These are phyloP conservation scores for Polymixis lichenea DNA, from an alignment of 2,888 invertebrate species.

Conservation along the genomic window DNA sequence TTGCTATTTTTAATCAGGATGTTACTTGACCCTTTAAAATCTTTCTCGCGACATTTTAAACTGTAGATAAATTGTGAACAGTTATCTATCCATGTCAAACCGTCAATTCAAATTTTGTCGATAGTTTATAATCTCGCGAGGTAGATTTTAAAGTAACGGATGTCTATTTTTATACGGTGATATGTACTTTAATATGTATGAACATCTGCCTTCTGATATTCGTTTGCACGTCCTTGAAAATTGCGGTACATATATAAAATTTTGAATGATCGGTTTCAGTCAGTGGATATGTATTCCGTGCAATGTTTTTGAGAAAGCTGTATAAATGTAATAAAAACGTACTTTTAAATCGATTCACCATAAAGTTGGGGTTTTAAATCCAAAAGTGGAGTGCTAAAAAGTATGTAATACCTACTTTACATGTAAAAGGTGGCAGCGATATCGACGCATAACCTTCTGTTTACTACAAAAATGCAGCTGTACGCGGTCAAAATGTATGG, in stretches of 20 bases:
- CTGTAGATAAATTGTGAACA: too few species aligned
- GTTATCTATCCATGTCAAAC: too few species aligned
- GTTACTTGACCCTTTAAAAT: not conserved
- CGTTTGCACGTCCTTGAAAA: not conserved
- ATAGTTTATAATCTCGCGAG: too few species aligned
- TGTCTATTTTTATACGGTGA: too few species aligned
- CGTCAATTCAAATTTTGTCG: too few species aligned
- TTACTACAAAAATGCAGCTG: too few species aligned
- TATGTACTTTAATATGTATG: not conserved
- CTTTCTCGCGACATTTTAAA: too few species aligned
- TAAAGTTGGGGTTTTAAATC: conserved; percentile 13
- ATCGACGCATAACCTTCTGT: too few species aligned
- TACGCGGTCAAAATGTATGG: too few species aligned
- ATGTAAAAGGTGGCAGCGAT: too few species aligned
- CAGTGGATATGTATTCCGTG: conserved; percentile 34
- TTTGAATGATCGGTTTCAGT: conserved; percentile 11
- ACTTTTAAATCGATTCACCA: conserved; percentile 31
- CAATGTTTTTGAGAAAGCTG: conserved; percentile 33
- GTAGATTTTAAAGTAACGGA: too few species aligned
- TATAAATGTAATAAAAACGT: conserved; percentile 48
- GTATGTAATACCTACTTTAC: not conserved
- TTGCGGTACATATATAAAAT: conserved; percentile 7
- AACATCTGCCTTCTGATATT: not conserved
- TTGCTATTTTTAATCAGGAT: not conserved
- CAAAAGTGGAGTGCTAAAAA: conserved; percentile 13